Conservation (phyloP, 2,113 vertebrate species). For the Tupaia tana region DNA sequence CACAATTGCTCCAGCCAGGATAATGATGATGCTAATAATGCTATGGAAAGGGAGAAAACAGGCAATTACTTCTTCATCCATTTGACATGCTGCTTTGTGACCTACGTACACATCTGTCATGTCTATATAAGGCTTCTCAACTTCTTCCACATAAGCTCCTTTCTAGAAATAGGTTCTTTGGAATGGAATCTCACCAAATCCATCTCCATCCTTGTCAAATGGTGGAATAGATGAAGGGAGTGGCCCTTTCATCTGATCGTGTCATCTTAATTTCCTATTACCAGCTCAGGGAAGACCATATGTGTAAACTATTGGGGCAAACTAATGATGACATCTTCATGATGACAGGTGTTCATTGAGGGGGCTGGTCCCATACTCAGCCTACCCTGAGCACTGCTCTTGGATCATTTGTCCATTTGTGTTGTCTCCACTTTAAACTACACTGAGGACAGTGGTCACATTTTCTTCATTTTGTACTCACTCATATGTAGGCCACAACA, state of each 20-base stretch:
- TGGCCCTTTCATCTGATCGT: not conserved
- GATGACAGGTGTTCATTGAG: not conserved
- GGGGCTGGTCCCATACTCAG: too few species aligned
- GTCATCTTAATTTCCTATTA: not conserved
- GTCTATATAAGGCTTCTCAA: not conserved
- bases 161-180: not conserved
- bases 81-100: not conserved
- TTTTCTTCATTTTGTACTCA: not conserved
- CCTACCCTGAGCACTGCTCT: not conserved
- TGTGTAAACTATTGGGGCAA: not conserved
- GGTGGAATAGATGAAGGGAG: not conserved
- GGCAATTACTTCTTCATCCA: conserved; percentile 49
- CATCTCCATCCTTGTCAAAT: too few species aligned
- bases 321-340: not conserved
- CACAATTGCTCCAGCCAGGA: conserved; percentile 78
- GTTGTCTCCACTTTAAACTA: not conserved
- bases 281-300: not conserved
- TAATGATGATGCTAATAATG: conserved; percentile 75
- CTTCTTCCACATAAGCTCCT: not conserved
- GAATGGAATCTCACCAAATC: not conserved
- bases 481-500: not conserved
- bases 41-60: conserved; percentile 63
- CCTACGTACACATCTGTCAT: not conserved
- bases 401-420: not conserved
- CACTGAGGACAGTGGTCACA: not conserved